phyloP scores from a whole-genome alignment of 2,888 invertebrate genomes.

The Oscheius sp. region DNA sequence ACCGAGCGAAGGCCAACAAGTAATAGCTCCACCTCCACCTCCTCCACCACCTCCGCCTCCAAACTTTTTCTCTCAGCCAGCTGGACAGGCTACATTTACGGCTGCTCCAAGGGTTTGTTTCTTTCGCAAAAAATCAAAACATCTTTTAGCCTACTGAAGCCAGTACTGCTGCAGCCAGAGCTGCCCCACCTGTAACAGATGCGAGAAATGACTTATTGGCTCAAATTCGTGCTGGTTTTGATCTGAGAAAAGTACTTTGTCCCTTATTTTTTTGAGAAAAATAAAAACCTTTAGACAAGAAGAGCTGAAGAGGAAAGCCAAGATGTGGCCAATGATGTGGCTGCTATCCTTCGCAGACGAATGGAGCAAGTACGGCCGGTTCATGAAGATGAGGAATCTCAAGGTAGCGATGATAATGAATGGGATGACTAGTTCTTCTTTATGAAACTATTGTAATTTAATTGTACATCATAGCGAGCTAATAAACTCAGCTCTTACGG shows the following conservation, averaged over 20 bases:
- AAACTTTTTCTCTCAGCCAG: constrained; percentile 26
- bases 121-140: neutral
- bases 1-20: constrained; percentile 25
- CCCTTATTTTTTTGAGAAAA: no score
- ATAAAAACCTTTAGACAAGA: constrained; percentile 10
- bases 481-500: no score
- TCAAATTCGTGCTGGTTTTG: constrained; percentile 64
- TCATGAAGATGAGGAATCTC: constrained; percentile 48
- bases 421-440: constrained; percentile 18
- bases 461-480: neutral
- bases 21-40: constrained; percentile 51
- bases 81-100: constrained; percentile 36
- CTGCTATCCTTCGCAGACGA: constrained; percentile 65
- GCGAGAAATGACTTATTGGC: constrained; percentile 53
- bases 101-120: neutral
- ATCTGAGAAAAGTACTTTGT: constrained; percentile 59
- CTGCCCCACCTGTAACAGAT: constrained; percentile 7
- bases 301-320: constrained; percentile 59
- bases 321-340: constrained; percentile 64
- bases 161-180: neutral
- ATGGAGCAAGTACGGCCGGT: constrained; percentile 62
- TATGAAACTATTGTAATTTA: neutral
- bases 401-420: constrained; percentile 58
- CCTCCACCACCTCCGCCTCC: constrained; percentile 61
- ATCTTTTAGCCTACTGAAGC: neutral